These are phyloP conservation scores for Harpalus rubripes DNA, from an alignment of 2,888 invertebrate species.

Conservation along the genomic window DNA sequence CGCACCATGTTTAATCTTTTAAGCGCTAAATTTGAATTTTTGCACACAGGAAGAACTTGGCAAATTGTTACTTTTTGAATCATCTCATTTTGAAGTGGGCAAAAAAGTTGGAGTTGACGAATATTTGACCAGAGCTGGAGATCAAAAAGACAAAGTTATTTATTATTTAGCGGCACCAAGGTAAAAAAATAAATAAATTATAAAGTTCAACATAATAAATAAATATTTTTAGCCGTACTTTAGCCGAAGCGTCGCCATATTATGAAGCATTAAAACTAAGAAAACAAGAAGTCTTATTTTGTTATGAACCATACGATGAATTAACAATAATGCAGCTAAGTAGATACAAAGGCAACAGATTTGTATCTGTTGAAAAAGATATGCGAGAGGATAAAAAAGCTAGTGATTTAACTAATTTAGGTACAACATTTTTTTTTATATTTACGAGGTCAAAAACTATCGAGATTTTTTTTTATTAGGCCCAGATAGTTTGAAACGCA, in stretches of 20 bases:
- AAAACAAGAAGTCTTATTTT: constrained; percentile 94
- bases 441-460: too few relatives aligned
- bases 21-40: not conserved
- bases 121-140: constrained; percentile 82
- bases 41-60: constrained; percentile 91
- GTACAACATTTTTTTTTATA: constrained; percentile 74
- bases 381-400: constrained; percentile 86
- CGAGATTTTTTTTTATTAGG: constrained; percentile 75
- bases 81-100: constrained; percentile 87
- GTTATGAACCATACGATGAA: constrained; percentile 98
- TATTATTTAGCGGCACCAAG: constrained; percentile 96
- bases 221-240: constrained; percentile 84
- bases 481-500: constrained; percentile 84
- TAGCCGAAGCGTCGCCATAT: constrained; percentile 97
- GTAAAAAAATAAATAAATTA: constrained; percentile 76
- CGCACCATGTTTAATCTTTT: constrained; percentile 14
- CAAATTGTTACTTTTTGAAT: constrained; percentile 94
- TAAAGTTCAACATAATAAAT: constrained; percentile 14
- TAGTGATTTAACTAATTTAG: constrained; percentile 81
- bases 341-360: constrained; percentile 86
- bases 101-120: constrained; percentile 88
- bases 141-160: constrained; percentile 85
- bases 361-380: constrained; percentile 96
- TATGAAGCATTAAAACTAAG: constrained; percentile 94
- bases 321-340: constrained; percentile 93